Percentiles rank a stretch among this genome's conserved stretches.
These are phyloP conservation scores for Siniperca knerii DNA, from an alignment of 2,113 vertebrate genomes.

Conservation along the genomic window DNA sequence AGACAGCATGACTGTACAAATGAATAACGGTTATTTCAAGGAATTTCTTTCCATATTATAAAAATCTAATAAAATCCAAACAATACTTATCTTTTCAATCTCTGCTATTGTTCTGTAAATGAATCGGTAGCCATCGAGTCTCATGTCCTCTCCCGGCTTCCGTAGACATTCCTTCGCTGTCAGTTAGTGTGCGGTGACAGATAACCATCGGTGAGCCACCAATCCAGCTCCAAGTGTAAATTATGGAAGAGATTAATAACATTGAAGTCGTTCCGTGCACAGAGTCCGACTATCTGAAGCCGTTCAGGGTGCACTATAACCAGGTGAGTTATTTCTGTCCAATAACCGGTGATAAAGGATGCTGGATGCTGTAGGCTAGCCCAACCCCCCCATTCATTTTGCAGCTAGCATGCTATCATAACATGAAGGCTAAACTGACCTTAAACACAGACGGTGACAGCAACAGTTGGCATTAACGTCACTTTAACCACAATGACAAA, in stretches of 20 bases:
- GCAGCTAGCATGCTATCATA: constrained; percentile 62
- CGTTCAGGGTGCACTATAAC: constrained; percentile 88
- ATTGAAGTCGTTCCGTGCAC: constrained; percentile 87
- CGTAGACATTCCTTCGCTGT: constrained; percentile 81
- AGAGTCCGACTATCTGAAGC: constrained; percentile 87
- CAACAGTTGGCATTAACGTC: neutral
- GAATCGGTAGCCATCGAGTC: neutral
- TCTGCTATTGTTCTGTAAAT: neutral
- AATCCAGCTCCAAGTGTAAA: constrained; percentile 55
- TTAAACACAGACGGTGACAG: constrained; percentile 25
- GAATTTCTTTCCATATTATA: neutral
- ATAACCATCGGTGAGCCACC: constrained; percentile 64
- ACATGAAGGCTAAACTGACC: constrained; percentile 58
- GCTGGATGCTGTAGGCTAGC: constrained; percentile 70
- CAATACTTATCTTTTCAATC: neutral
- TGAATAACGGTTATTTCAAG: neutral
- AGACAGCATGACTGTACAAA: neutral
- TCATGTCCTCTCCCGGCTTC: constrained; percentile 76
- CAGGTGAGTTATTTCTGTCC: constrained; percentile 85
- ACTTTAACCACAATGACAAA: neutral
- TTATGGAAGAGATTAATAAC: constrained; percentile 87
- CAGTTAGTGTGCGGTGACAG: constrained; percentile 74
- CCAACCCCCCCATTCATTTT: constrained; percentile 77
- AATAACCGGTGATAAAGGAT: constrained; percentile 36
- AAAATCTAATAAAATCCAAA: neutral